Percentiles rank a stretch among this genome's conserved stretches.
Evolutionary conservation across 2,888 invertebrate species (phyloP).

Genomic region (Sepiola atlantica): DNA sequence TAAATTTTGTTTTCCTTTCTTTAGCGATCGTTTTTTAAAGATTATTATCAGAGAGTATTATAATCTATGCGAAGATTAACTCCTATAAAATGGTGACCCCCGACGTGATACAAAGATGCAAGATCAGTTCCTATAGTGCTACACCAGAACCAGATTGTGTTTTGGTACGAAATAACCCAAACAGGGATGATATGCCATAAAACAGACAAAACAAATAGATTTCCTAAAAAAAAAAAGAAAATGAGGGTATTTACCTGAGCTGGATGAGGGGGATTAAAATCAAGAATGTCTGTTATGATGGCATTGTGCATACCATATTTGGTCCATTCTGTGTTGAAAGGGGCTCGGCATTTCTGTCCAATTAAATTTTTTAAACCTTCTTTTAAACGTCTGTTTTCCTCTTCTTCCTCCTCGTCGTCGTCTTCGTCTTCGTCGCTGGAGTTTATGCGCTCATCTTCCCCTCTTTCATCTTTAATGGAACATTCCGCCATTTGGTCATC

Average conservation of each 20-base stretch:
- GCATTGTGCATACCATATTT: constrained; percentile 86
- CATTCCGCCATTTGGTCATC: not conserved
- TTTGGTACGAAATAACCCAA: too few relatives aligned
- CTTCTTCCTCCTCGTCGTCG: constrained; percentile 4
- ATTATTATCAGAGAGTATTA: too few relatives aligned
- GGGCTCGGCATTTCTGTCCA: constrained; percentile 91
- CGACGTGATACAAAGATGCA: too few relatives aligned
- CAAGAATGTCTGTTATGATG: constrained; percentile 78
- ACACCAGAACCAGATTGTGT: too few relatives aligned
- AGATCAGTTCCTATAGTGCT: too few relatives aligned
- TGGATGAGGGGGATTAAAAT: constrained; percentile 14
- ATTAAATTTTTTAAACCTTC: constrained; percentile 76
- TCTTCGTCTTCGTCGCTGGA: constrained; percentile 39
- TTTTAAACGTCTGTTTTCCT: constrained; percentile 46
- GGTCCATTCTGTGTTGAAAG: constrained; percentile 87
- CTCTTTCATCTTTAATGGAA: not conserved
- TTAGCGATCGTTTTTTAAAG: too few relatives aligned
- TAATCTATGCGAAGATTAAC: too few relatives aligned
- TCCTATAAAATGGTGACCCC: too few relatives aligned
- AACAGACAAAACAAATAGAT: not conserved
- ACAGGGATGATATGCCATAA: too few relatives aligned
- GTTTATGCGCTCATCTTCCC: not conserved
- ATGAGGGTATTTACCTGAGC: not conserved
- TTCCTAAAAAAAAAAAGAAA: not conserved
- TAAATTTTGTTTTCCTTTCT: too few relatives aligned